A percentile compares a stretch with the other conserved stretches of the same genome.
These are phyloP conservation scores for Drosophila pseudoobscura DNA, from an alignment of 1,140 invertebrate species.

Conservation along the genomic window DNA sequence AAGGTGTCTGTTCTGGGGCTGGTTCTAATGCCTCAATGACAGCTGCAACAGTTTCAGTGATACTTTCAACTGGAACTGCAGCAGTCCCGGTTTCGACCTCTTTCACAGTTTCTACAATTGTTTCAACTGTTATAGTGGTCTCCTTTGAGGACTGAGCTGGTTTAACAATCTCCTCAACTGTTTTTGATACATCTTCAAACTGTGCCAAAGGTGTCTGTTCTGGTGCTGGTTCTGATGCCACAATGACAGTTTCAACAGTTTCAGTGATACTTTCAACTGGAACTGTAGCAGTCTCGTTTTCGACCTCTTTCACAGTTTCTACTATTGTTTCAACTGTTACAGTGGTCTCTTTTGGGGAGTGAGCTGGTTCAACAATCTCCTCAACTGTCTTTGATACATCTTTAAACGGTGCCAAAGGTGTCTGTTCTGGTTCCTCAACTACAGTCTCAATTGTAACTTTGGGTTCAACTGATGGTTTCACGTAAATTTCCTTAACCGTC, in stretches of 20 bases:
- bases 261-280: not conserved
- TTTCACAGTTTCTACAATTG: not conserved
- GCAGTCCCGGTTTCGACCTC: not conserved
- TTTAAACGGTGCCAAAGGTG: slow-evolving; percentile 4
- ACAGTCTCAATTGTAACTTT: not conserved
- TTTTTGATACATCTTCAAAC: not conserved
- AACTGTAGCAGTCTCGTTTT: too few species aligned
- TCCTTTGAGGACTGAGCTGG: too few species aligned
- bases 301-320: not conserved
- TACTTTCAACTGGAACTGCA: not conserved
- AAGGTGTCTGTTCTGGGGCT: slow-evolving; percentile 1
- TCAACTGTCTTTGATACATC: not conserved
- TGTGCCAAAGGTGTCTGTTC: slow-evolving; percentile 1
- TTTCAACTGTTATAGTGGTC: too few species aligned
- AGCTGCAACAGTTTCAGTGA: slow-evolving; percentile 4
- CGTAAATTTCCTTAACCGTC: too few species aligned
- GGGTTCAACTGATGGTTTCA: too few species aligned
- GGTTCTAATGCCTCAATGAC: not conserved
- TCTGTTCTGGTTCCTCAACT: not conserved
- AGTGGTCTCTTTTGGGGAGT: too few species aligned
- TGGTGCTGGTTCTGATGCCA: not conserved
- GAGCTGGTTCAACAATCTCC: too few species aligned
- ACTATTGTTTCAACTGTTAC: not conserved
- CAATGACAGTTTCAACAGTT: slow-evolving; percentile 3
- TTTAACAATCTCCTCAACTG: not conserved